Evolutionary conservation across 2,888 invertebrate species (phyloP).

Genomic region (Calameuta pallipes): DNA sequence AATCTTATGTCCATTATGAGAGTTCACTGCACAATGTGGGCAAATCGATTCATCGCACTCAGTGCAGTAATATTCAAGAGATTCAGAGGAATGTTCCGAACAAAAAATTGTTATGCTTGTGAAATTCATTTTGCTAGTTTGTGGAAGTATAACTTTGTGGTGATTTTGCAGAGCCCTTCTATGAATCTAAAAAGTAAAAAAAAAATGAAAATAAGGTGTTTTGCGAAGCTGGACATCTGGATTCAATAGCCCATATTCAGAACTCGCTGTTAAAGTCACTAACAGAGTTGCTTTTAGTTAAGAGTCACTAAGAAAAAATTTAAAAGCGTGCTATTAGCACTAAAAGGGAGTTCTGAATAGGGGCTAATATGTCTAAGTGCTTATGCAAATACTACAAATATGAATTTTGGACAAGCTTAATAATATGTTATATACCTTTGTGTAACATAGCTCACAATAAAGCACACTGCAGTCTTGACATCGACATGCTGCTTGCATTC

Average conservation of each 20-base stretch:
- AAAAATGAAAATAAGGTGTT: not conserved
- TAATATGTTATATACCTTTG: constrained; percentile 45
- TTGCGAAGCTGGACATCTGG: not conserved
- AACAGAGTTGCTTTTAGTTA: no score
- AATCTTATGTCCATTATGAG: constrained; percentile 60
- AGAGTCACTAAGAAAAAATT: no score
- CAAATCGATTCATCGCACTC: constrained; percentile 63
- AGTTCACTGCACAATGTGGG: constrained; percentile 63
- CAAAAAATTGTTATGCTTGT: constrained; percentile 43
- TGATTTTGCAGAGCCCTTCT: constrained; percentile 58
- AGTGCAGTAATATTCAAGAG: constrained; percentile 63
- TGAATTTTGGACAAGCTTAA: not conserved
- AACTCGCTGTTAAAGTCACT: no score
- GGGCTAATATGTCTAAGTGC: not conserved
- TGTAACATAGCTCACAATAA: constrained; percentile 51
- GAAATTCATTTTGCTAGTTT: constrained; percentile 5
- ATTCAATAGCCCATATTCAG: not conserved
- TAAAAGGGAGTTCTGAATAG: no score
- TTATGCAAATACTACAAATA: not conserved
- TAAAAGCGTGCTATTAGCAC: no score
- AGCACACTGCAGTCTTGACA: constrained; percentile 51
- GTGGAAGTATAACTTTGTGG: constrained; percentile 30
- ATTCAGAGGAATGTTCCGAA: constrained; percentile 47
- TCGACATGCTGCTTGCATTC: constrained; percentile 35
- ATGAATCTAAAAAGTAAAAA: constrained; percentile 49